Conservation (phyloP, 2,888 invertebrate species). For the Scaeva pyrastri region DNA sequence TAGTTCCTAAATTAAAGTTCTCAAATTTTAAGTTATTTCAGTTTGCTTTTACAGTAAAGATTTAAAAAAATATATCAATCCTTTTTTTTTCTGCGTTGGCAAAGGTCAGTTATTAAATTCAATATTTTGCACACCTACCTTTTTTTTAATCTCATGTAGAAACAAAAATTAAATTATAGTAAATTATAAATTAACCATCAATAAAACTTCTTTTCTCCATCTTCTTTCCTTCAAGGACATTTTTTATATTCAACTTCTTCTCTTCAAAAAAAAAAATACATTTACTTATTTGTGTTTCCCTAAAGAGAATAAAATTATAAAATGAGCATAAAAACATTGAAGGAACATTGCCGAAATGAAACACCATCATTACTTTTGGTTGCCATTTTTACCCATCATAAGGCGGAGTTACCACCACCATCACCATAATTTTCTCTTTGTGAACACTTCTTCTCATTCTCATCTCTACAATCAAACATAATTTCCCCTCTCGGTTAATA, state of each 20-base stretch:
- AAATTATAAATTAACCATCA: not conserved
- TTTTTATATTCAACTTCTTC: not conserved
- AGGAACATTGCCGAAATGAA: conserved; percentile 32
- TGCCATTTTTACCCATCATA: not conserved
- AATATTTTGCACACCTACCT: no score
- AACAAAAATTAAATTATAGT: not conserved
- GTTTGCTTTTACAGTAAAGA: no score
- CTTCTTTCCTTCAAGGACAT: conserved; percentile 7
- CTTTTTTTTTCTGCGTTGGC: no score
- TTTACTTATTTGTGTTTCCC: no score
- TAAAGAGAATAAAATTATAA: conserved; percentile 28
- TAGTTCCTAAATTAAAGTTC: no score
- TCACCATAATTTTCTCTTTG: conserved; percentile 21
- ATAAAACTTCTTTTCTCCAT: not conserved
- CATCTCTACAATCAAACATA: no score
- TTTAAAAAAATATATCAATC: no score
- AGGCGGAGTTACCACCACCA: conserved; percentile 52
- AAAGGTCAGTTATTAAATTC: no score
- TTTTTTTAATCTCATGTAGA: no score
- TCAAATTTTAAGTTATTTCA: no score
- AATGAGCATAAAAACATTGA: not conserved
- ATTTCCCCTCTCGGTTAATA: not conserved
- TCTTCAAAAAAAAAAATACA: not conserved
- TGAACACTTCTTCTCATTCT: conserved; percentile 19
- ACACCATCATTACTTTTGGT: not conserved